Conservation (phyloP, 2,797 vertebrate genomes). For the Lates japonicus region DNA sequence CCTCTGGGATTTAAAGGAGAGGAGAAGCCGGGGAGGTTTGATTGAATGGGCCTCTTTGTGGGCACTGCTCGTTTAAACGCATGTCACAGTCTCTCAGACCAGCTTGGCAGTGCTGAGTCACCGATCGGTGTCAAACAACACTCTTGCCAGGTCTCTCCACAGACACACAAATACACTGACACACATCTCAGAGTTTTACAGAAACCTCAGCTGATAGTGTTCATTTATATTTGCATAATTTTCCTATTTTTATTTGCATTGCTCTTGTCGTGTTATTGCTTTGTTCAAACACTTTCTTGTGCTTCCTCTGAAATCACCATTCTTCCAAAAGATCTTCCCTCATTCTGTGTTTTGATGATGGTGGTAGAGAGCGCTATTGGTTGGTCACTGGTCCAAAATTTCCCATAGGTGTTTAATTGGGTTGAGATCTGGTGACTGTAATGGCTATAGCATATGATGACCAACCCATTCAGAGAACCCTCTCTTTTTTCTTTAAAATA, state of each 20-base stretch:
- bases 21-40: conserved; percentile 55
- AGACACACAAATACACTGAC: conserved; percentile 50
- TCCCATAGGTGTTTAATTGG: no score
- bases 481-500: no score
- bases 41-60: conserved; percentile 85
- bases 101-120: conserved; percentile 82
- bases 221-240: background rate
- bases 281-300: background rate
- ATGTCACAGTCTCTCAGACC: conserved; percentile 79
- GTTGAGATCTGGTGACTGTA: no score
- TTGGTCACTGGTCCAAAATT: no score
- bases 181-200: conserved; percentile 17
- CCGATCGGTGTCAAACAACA: conserved; percentile 56
- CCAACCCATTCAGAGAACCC: no score
- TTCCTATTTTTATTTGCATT: background rate
- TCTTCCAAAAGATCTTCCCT: no score
- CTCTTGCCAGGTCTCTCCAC: conserved; percentile 46
- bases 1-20: conserved; percentile 79
- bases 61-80: conserved; percentile 78
- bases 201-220: conserved; percentile 10
- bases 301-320: background rate
- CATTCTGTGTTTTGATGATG: no score
- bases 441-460: no score
- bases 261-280: background rate
- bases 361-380: no score